Percentiles rank a stretch among this genome's conserved stretches.
These are phyloP conservation scores for Paramacrobiotus metropolitanus DNA, from an alignment of 1,140 invertebrate species.

Conservation along the genomic window DNA sequence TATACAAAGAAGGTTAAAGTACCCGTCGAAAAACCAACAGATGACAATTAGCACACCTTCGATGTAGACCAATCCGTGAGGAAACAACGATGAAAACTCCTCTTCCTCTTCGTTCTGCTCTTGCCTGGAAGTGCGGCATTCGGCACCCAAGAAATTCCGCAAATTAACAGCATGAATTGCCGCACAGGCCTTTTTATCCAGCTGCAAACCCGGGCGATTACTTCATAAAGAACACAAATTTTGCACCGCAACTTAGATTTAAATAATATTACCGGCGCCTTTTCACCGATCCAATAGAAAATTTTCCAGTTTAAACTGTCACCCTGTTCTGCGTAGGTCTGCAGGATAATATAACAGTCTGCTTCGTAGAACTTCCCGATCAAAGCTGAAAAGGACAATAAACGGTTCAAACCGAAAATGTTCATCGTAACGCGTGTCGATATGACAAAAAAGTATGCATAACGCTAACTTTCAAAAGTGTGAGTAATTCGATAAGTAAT, in stretches of 20 bases:
- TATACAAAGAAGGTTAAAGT: no score
- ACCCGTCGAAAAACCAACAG: no score
- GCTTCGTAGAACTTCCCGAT: conserved; percentile 98
- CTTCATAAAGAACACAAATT: no score
- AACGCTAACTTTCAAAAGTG: no score
- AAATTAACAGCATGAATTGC: conserved; percentile 98
- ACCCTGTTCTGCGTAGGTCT: conserved; percentile 53
- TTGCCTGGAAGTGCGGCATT: conserved; percentile 86
- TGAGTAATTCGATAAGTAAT: no score
- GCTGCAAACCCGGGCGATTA: no score
- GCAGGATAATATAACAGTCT: conserved; percentile 92
- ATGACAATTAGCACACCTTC: no score
- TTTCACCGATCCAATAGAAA: conserved; percentile 95
- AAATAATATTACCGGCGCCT: conserved; percentile 43
- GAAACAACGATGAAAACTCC: conserved; percentile 79
- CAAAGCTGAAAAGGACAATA: conserved; percentile 38
- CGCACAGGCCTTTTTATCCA: conserved; percentile 93
- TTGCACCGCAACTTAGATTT: neutral
- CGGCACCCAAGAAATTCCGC: conserved; percentile 76
- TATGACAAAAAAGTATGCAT: no score
- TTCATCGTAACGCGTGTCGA: no score
- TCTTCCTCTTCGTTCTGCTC: conserved; percentile 88
- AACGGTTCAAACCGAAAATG: no score
- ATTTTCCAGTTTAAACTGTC: conserved; percentile 66
- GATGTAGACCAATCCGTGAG: conserved; percentile 76